phyloP scores from a whole-genome alignment of 2,797 vertebrate genomes.

The Pyrocephalus nanus region DNA sequence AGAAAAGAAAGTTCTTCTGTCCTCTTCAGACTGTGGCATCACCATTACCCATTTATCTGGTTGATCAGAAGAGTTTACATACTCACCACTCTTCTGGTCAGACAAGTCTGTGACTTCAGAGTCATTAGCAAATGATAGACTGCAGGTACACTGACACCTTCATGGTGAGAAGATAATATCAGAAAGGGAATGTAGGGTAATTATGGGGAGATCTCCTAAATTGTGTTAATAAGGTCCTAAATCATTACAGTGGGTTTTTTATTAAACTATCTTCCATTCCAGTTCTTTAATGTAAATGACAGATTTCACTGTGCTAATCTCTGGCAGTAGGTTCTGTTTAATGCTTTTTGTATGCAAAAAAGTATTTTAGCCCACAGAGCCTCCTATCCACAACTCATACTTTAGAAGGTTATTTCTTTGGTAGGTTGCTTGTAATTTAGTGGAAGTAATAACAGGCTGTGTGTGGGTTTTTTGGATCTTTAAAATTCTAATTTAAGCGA shows the following conservation, averaged over 20 bases:
- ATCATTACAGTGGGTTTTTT: background rate
- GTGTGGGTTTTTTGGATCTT: slow-evolving; percentile 63
- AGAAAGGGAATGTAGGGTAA: background rate
- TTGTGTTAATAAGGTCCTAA: background rate
- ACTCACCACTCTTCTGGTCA: background rate
- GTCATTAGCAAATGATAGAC: background rate
- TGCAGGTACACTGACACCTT: background rate
- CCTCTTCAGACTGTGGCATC: background rate
- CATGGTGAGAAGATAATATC: background rate
- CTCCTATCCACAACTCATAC: slow-evolving; percentile 33
- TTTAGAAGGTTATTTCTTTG: slow-evolving; percentile 67
- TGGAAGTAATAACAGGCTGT: slow-evolving; percentile 71
- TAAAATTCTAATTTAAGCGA: slow-evolving; percentile 69
- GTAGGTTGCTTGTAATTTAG: slow-evolving; percentile 65
- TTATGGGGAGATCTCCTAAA: background rate
- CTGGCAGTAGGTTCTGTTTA: background rate
- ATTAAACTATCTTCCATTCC: slow-evolving; percentile 10
- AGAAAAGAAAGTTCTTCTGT: background rate
- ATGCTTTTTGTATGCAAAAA: slow-evolving; percentile 47
- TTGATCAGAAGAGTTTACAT: background rate
- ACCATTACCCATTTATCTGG: background rate
- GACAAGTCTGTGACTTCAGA: background rate
- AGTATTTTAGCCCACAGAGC: background rate
- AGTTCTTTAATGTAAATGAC: slow-evolving; percentile 3
- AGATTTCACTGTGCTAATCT: slow-evolving; percentile 16